Base-by-base conservation (phyloP, 2,113 vertebrate genomes). In the Numenius arquata region DNA sequence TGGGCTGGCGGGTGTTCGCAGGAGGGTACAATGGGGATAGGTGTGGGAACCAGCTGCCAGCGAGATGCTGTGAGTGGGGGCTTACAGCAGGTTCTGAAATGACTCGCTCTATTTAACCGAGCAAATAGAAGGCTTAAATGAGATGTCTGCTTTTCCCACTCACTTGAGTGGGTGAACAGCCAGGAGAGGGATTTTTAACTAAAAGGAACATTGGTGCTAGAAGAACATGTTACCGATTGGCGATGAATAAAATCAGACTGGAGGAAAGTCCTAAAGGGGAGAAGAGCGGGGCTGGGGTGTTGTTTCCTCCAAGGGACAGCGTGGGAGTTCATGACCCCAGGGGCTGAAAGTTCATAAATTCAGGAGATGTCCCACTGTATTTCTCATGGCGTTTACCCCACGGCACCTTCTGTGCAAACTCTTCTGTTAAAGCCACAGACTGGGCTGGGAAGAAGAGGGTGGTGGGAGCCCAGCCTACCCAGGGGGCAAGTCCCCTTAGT, bases 1-100 rank as follows among this genome's bases (percentile, higher is more conserved):
- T 36, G 7, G 55, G 79, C 53, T 40, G 76, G 6, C 36, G 72
- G 59, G 40, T 0, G 3, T 6, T 66, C 43, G 1, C 45, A 14
- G 86, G 70, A 67, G 5, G 17, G 68, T 29, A 27, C 8, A 3
- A 0, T 32, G 0, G 2, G 85, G 85, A n/a, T 5, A 0, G 74
- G 76, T 48, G 74, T 73, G 89, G 68, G 91, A 66, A 77, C 17
- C 36, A 4, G 68, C 59, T 18, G 73, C 70, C 6, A 16, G 36
- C 1, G 26, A 56, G 59, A 4, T 26, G 2, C 81, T 9, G 63
- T 2, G 56, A 62, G 56, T 2, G 68, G 15, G 84, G 41, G 52
- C 38, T 85, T 12, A 4, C 65, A 55, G 85, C 82, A 4, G 79
- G 59, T 27, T 72, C n/a, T 45, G 11, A 43, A 38, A 52, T 47